Base-by-base conservation (phyloP, 1,140 invertebrate genomes). In the Spodoptera frugiperda region DNA sequence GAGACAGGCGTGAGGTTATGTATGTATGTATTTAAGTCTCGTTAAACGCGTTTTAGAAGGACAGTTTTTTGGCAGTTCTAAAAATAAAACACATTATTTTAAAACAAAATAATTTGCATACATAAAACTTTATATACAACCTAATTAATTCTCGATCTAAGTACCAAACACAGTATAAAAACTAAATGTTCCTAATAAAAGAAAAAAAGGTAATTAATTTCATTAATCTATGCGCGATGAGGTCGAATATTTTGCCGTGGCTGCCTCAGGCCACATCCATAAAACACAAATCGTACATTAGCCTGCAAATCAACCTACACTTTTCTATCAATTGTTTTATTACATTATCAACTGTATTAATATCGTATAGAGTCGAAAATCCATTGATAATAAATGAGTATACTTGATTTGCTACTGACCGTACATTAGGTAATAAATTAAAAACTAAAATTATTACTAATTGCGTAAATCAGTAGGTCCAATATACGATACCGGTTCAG, bases 401-500 rank as follows among this genome's bases (percentile, higher is more conserved):
- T 25, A 25, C 25, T 25, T 25, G 25, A 25, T 25, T 4, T 25
- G 25, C 25, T 25, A 4, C 0, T 4, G 25, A 25, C 5, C 5
- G 6, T 39, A 39, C 33, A 39, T 39, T 39, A 19, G 11, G 17
- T 17, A 46, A 72, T 72, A 72, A 72, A 72, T 72, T 46, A 61
- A 67, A 21, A 21, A 48, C 12, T 17, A 33, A 53, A 68, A 75
- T 75, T 75, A 59, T 21, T 75, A 70, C 49, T 77, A 77, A 77
- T 77, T 77, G 75, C 75, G 75, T 77, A 77, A 59, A 59, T 68
- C 53, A 53, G 75, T 77, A 39, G 75, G 21, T 74, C 25, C 15
- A 15, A 14, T 25, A 44, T 33, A n/a, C 51, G 19, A 79, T 79
- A 70, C 68, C 59, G 77, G 73, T 79, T 5, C 21, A 33, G 17